Conservation (phyloP, 2,113 vertebrate species). For the Tetraodon nigroviridis region DNA sequence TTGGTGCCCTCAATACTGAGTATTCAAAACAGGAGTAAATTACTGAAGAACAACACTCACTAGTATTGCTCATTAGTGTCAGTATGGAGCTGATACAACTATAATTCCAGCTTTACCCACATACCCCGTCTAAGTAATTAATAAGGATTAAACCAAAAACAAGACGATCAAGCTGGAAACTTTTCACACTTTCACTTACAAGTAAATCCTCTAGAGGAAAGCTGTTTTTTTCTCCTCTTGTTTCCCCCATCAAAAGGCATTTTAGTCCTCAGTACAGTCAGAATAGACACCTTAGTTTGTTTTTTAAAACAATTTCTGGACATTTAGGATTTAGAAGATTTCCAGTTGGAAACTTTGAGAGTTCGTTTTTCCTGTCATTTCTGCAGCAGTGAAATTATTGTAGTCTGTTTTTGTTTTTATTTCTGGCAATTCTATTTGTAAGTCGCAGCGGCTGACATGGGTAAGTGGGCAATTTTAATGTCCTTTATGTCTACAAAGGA, state of each 20-base stretch:
- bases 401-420: slow-evolving; percentile 38
- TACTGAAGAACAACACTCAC: too few relatives aligned
- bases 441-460: slow-evolving; percentile 52
- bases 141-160: too few relatives aligned
- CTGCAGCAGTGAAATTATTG: slow-evolving; percentile 51
- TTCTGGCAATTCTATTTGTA: slow-evolving; percentile 51
- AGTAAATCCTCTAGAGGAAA: slow-evolving; percentile 58
- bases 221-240: slow-evolving; percentile 29
- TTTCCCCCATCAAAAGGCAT: slow-evolving; percentile 51
- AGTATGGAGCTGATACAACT: too few relatives aligned
- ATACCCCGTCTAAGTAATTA: too few relatives aligned
- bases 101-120: too few relatives aligned
- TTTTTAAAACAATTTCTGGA: slow-evolving; percentile 62
- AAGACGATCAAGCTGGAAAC: slow-evolving; percentile 7
- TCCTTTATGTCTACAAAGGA: too few relatives aligned
- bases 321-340: slow-evolving; percentile 45
- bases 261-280: slow-evolving; percentile 72
- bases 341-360: slow-evolving; percentile 48
- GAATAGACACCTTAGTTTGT: slow-evolving; percentile 70
- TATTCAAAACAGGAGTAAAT: too few relatives aligned
- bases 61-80: too few relatives aligned
- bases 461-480: slow-evolving; percentile 4
- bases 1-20: too few relatives aligned
- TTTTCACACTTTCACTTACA: slow-evolving; percentile 45
- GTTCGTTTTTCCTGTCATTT: slow-evolving; percentile 45